A percentile compares a stretch with the other conserved stretches of the same genome.
Evolutionary conservation across 2,113 vertebrate species (phyloP).

Genomic region (Pristiophorus japonicus): DNA sequence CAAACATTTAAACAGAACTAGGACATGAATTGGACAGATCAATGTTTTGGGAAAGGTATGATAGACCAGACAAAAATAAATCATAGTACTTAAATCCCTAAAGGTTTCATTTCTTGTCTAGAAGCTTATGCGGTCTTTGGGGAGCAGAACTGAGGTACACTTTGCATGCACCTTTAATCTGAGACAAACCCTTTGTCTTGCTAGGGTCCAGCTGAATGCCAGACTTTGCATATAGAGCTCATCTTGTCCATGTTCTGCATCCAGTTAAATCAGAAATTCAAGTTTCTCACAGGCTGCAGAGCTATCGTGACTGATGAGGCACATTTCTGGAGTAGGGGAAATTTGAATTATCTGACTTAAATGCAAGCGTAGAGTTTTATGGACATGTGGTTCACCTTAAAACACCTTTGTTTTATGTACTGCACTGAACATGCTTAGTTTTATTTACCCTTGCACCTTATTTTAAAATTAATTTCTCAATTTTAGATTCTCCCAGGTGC

Average conservation of each 20-base stretch:
- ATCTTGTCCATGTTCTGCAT: not conserved
- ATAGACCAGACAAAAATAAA: not conserved
- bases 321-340: not conserved
- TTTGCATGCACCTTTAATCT: not conserved
- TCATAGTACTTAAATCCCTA: not conserved
- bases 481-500: not conserved
- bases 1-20: not conserved
- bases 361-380: not conserved
- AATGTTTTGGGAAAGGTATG: not conserved
- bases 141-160: not conserved
- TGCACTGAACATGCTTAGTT: not conserved
- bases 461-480: not conserved
- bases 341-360: not conserved
- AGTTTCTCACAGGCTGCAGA: not conserved
- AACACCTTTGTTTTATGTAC: not conserved
- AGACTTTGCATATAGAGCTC: not conserved
- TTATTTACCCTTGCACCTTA: not conserved
- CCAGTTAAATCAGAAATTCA: not conserved
- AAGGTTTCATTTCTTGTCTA: not conserved
- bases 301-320: not conserved
- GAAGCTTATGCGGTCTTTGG: not conserved
- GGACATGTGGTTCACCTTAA: not conserved
- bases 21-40: not conserved
- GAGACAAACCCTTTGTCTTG: not conserved
- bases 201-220: not conserved